Conservation (phyloP, 2,113 vertebrate genomes). For the Nothocercus nigrocapillus region DNA sequence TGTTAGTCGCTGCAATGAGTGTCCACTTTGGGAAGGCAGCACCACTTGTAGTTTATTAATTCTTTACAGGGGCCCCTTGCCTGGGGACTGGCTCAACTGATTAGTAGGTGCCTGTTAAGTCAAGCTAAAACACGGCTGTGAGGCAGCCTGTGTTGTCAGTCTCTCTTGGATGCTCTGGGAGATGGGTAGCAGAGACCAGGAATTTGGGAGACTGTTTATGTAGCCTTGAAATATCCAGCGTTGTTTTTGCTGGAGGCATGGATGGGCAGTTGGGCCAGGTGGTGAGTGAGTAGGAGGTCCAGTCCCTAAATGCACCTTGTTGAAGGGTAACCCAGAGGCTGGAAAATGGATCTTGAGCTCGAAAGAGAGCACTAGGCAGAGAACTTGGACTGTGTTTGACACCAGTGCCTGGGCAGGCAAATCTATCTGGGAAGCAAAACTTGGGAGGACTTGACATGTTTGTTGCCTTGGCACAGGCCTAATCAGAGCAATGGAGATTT, state of each 20-base stretch:
- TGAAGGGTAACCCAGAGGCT: background rate
- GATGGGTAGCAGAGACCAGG: background rate
- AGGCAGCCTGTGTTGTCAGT: background rate
- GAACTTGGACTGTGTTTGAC: fast-evolving
- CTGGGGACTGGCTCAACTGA: background rate
- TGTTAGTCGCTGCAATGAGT: constrained; percentile 46
- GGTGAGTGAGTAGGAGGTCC: background rate
- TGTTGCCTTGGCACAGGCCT: constrained; percentile 14
- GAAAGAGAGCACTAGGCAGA: background rate
- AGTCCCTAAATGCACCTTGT: fast-evolving
- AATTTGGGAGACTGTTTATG: background rate
- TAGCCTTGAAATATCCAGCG: background rate
- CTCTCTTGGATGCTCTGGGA: background rate
- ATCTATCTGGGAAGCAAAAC: background rate
- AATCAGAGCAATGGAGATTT: background rate
- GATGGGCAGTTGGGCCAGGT: background rate
- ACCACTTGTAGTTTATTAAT: background rate
- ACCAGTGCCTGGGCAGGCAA: background rate
- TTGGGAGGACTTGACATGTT: background rate
- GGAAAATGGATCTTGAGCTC: background rate
- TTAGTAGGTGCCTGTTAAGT: background rate
- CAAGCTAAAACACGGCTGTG: background rate
- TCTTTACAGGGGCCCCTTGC: background rate
- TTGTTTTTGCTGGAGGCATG: background rate
- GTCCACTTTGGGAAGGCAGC: constrained; percentile 65